Conservation (phyloP, 1,140 invertebrate species). For the Drosophila cardini region DNA sequence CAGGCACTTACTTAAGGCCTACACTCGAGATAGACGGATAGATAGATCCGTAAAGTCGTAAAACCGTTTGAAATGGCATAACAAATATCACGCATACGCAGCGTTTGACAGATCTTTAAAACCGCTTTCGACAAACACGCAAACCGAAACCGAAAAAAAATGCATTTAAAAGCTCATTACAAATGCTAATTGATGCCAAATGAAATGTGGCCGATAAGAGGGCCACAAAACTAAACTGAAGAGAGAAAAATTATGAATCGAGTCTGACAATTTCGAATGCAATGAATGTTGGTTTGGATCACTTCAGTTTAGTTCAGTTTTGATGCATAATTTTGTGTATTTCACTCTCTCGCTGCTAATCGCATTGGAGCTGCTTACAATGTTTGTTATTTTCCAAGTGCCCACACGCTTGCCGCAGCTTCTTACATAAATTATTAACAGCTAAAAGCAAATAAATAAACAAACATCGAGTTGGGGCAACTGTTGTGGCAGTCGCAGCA, state of each 20-base stretch:
- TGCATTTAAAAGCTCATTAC: conserved; percentile 80
- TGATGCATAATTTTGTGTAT: conserved; percentile 53
- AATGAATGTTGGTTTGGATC: not conserved
- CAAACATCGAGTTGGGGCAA: conserved; percentile 62
- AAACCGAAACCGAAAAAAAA: conserved; percentile 30
- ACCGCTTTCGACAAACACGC: conserved; percentile 74
- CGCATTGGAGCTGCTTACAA: conserved; percentile 35
- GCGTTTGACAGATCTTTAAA: conserved; percentile 35
- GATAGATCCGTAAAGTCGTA: conserved; percentile 3
- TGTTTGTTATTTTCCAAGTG: conserved; percentile 81
- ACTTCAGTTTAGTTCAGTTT: not conserved
- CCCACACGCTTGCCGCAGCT: conserved; percentile 65
- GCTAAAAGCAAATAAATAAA: conserved; percentile 80
- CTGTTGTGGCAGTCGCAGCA: conserved; percentile 18
- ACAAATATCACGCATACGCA: conserved; percentile 75
- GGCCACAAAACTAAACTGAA: conserved; percentile 8
- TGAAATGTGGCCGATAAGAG: not conserved
- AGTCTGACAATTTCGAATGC: conserved; percentile 33
- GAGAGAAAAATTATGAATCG: not conserved
- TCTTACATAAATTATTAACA: conserved; percentile 83
- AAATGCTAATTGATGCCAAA: conserved; percentile 71
- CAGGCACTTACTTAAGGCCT: conserved; percentile 36
- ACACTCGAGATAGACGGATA: conserved; percentile 17
- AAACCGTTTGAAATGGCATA: conserved; percentile 48
- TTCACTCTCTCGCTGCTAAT: conserved; percentile 28